Base-by-base conservation (phyloP, 2,113 vertebrate genomes). In the Fulica atra region DNA sequence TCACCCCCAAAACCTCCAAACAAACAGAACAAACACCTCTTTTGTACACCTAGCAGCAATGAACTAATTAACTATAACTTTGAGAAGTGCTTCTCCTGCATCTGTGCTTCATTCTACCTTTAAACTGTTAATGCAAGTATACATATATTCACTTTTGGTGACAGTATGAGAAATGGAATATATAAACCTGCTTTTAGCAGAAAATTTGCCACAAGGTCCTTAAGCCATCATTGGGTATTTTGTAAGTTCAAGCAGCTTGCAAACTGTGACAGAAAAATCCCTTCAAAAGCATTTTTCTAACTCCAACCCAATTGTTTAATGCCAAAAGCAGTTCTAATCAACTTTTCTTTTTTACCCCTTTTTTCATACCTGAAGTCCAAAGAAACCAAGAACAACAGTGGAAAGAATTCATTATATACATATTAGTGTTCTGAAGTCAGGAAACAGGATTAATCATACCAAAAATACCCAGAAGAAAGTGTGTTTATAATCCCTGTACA, bases 401-500 rank as follows among this genome's bases (percentile, higher is more conserved):
- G 71, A 96, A 95, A 94, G 68, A 93, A 86, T 93, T 92, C n/a
- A 95, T 96, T 95, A 96, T 90, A 71, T 86, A 96, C 64, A 74
- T 93, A 88, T 95, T 94, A 88, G 76, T 81, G 79, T 79, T 94
- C 76, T 78, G 72, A 94, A 97, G 80, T 92, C 85, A 83, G 79
- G 85, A 94, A 96, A 95, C 90, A 92, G 95, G 93, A 94, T 96
- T 96, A 96, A 96, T 94, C 92, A 92, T 83, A 96, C 42, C 63
- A 74, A 86, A 95, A 96, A 94, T 95, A 95, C 68, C 82, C 94
- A 92, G 78, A 93, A 96, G 85, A 90, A 96, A 92, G 82, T 68
- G n/a, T 94, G 79, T 94, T 96, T 97, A 93, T 96, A 96, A 94
- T 96, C 90, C 79, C 76, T 94, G 94, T 95, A 93, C 89, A 51